Percentiles rank a stretch among this genome's conserved stretches.
Evolutionary conservation across 2,888 invertebrate species (phyloP).

Genomic region (Melinaea menophilus): DNA sequence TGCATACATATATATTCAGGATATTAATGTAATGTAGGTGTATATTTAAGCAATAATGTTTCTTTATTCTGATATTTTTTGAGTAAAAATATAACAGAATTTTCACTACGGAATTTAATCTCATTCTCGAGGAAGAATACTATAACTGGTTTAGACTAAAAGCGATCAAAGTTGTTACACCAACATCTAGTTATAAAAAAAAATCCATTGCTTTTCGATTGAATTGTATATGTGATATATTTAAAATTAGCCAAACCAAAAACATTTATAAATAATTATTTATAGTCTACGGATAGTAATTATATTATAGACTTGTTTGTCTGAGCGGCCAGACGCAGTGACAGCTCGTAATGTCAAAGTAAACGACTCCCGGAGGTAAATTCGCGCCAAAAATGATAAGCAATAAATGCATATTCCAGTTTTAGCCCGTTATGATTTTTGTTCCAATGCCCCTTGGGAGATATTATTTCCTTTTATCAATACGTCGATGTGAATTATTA

Average conservation of each 20-base stretch:
- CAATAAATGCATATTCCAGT: slow-evolving; percentile 44
- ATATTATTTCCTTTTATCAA: slow-evolving; percentile 51
- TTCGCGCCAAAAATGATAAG: slow-evolving; percentile 67
- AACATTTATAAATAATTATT: background rate
- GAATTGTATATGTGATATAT: too few species aligned
- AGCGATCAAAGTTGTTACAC: too few species aligned
- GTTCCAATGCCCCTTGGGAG: slow-evolving; percentile 45
- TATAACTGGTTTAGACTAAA: too few species aligned
- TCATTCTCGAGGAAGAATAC: too few species aligned
- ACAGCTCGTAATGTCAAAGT: slow-evolving; percentile 56
- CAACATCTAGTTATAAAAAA: too few species aligned
- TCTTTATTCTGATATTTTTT: too few species aligned
- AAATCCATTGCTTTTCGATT: too few species aligned
- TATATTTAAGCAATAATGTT: too few species aligned
- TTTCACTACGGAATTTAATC: too few species aligned
- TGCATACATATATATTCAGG: too few species aligned
- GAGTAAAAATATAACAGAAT: too few species aligned
- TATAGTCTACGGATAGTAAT: background rate
- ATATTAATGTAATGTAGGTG: too few species aligned
- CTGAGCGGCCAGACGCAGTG: slow-evolving; percentile 28
- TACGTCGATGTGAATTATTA: slow-evolving; percentile 37
- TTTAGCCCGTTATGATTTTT: slow-evolving; percentile 40
- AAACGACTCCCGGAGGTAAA: slow-evolving; percentile 59
- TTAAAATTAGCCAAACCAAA: background rate
- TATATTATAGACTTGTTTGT: background rate